Percentiles rank a stretch among this genome's conserved stretches.
These are phyloP conservation scores for Chlorodrepanis virens DNA, from an alignment of 2,113 vertebrate species.

Conservation along the genomic window DNA sequence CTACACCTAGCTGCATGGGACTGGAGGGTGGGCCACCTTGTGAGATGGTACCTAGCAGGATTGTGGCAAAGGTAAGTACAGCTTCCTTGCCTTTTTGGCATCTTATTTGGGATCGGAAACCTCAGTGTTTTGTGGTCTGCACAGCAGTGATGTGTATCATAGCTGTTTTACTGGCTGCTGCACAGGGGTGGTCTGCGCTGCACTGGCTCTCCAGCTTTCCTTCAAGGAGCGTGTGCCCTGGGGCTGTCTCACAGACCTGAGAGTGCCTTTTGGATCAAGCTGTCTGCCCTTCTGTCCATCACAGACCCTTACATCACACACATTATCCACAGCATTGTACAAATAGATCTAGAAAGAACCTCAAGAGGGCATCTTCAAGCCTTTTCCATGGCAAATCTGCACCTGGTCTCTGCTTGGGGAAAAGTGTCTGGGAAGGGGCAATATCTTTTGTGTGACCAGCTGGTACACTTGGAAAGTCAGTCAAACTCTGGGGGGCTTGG, in stretches of 20 bases:
- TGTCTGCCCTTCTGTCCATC: neutral
- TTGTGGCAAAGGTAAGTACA: neutral
- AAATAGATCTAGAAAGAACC: constrained; percentile 50
- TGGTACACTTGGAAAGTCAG: neutral
- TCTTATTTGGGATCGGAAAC: neutral
- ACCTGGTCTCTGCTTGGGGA: neutral
- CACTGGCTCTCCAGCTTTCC: neutral
- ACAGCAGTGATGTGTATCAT: rapidly evolving
- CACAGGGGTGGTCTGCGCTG: neutral
- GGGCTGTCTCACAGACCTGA: neutral
- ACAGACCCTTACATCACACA: rapidly evolving
- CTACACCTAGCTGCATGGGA: neutral
- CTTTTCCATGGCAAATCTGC: neutral
- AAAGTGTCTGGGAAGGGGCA: neutral
- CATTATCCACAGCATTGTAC: neutral
- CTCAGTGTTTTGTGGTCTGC: neutral
- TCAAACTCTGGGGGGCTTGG: neutral
- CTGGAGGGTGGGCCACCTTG: neutral
- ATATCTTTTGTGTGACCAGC: neutral
- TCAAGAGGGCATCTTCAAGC: constrained; percentile 64
- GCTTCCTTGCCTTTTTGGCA: neutral
- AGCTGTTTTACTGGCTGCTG: neutral
- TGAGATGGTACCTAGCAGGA: neutral
- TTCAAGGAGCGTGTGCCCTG: neutral
- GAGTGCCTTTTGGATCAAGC: neutral